Percentiles rank a stretch among this genome's conserved stretches.
Conservation (phyloP, 1,140 invertebrate species). For the Calliopsis andreniformis region DNA sequence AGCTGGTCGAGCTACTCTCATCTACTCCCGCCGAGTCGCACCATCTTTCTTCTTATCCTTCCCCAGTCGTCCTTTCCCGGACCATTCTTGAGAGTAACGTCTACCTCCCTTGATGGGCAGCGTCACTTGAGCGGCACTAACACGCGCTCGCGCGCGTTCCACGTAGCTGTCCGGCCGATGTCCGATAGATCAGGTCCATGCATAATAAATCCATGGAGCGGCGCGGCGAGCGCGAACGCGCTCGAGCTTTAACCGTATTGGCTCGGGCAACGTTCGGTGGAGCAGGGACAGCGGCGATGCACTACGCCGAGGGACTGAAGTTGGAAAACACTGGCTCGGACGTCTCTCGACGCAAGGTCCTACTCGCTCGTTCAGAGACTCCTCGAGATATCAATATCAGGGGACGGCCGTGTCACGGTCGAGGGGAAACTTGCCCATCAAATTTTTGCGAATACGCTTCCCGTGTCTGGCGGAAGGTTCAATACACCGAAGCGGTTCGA, state of each 20-base stretch:
- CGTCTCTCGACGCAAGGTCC: constrained; percentile 27
- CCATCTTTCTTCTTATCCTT: constrained; percentile 60
- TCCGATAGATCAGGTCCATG: constrained; percentile 76
- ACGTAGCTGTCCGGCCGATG: constrained; percentile 61
- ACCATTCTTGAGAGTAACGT: constrained; percentile 67
- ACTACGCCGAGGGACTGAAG: constrained; percentile 42
- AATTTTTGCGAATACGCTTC: constrained; percentile 11
- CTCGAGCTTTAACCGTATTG: constrained; percentile 27
- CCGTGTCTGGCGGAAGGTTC: background rate
- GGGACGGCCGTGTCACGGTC: background rate
- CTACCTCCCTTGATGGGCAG: constrained; percentile 49
- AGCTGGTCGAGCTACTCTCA: constrained; percentile 35
- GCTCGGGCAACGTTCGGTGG: background rate
- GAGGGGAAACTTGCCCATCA: constrained; percentile 15
- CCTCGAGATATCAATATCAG: constrained; percentile 28
- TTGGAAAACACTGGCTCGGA: constrained; percentile 41
- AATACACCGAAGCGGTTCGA: too few relatives aligned
- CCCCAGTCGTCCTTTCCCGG: constrained; percentile 56
- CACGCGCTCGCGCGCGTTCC: constrained; percentile 16
- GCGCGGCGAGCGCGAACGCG: constrained; percentile 36
- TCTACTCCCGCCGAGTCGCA: constrained; percentile 36
- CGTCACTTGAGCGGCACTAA: constrained; percentile 44
- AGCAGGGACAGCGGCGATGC: constrained; percentile 45
- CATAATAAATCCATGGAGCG: constrained; percentile 73
- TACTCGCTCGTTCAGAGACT: constrained; percentile 9